phyloP scores from a whole-genome alignment of 1,140 invertebrate genomes.

The Drosophila dunni region DNA sequence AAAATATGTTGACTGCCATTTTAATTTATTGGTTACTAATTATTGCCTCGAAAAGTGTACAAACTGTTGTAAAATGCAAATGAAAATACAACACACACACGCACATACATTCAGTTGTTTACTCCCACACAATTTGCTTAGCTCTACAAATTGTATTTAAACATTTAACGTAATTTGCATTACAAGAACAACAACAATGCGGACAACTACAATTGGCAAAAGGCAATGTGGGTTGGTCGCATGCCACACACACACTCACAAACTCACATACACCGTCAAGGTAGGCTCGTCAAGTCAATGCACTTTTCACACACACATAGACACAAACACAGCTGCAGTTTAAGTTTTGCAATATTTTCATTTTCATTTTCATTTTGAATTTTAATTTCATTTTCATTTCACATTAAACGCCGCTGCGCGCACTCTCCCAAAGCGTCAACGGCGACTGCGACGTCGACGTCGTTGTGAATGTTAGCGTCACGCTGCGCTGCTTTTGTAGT shows the following conservation, averaged over 20 bases:
- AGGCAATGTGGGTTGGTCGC: conserved; percentile 63
- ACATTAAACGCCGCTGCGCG: conserved; percentile 22
- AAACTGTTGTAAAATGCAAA: no score
- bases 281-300: conserved; percentile 63
- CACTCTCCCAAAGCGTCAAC: conserved; percentile 33
- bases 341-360: conserved; percentile 81
- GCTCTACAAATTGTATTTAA: conserved; percentile 14
- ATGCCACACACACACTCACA: conserved; percentile 33
- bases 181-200: conserved; percentile 20
- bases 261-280: conserved; percentile 14
- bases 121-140: neutral
- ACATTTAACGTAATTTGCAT: conserved; percentile 47
- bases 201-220: conserved; percentile 52
- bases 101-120: neutral
- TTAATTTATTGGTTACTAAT: neutral
- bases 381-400: conserved; percentile 72
- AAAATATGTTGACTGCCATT: neutral
- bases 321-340: conserved; percentile 28
- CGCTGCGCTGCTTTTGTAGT: conserved; percentile 52
- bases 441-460: conserved; percentile 1
- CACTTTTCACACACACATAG: conserved; percentile 53
- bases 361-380: conserved; percentile 76
- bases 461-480: conserved; percentile 38
- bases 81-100: conserved; percentile 6
- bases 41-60: no score